Evolutionary conservation across 2,888 invertebrate species (phyloP).

Genomic region (Aphodius sticticus): DNA sequence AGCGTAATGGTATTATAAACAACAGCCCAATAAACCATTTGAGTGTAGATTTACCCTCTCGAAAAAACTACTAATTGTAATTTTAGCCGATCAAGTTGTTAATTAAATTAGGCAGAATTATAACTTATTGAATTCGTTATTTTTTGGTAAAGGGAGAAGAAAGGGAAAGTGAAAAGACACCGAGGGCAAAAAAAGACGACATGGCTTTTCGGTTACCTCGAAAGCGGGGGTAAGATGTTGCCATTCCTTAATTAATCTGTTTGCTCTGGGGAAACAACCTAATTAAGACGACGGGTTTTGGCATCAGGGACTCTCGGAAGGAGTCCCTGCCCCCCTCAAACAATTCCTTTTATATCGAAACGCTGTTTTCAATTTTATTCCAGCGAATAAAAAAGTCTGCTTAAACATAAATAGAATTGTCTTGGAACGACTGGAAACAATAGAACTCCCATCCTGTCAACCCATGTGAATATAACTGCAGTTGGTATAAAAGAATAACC

Average conservation of each 20-base stretch:
- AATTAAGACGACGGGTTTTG: not conserved
- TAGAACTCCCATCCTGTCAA: not conserved
- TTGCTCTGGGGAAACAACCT: constrained; percentile 4
- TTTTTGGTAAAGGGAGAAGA: too few species aligned
- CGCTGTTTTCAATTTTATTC: not conserved
- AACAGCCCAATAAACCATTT: too few species aligned
- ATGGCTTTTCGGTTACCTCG: not conserved
- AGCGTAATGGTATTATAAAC: too few species aligned
- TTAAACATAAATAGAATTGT: not conserved
- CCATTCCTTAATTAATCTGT: not conserved
- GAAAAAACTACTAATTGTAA: too few species aligned
- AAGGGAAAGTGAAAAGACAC: not conserved
- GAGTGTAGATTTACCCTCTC: too few species aligned
- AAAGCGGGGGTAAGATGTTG: not conserved
- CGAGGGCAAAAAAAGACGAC: not conserved
- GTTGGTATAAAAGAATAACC: not conserved
- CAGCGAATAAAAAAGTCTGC: not conserved
- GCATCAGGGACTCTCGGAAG: not conserved
- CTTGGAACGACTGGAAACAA: not conserved
- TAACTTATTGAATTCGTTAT: too few species aligned
- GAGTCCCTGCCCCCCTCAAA: not conserved
- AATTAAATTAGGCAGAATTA: too few species aligned
- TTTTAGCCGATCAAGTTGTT: too few species aligned
- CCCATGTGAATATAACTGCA: not conserved
- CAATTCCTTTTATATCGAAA: constrained; percentile 4